Evolutionary conservation across 2,888 invertebrate genomes (phyloP).

Genomic region (Noctua janthina): DNA sequence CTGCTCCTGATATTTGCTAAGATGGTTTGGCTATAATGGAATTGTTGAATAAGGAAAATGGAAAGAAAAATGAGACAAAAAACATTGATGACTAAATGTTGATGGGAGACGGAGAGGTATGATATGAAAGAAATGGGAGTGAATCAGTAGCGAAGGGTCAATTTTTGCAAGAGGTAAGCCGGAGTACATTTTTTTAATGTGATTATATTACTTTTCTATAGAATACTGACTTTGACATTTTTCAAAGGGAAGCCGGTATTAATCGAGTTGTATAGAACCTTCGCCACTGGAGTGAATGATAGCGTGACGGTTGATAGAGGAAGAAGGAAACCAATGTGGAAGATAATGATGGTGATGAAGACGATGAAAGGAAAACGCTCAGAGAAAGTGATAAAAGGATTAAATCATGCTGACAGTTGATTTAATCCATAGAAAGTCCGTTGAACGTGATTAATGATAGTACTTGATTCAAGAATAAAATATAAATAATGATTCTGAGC

Average conservation of each 20-base stretch:
- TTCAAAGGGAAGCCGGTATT: too few relatives aligned
- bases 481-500: background rate
- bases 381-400: constrained; percentile 35
- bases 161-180: too few relatives aligned
- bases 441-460: constrained; percentile 21
- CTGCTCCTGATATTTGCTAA: constrained; percentile 32
- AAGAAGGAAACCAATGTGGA: background rate
- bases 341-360: background rate
- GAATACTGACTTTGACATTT: too few relatives aligned
- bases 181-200: too few relatives aligned
- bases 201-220: too few relatives aligned
- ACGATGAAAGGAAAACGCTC: background rate
- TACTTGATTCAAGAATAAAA: constrained; percentile 3
- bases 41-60: background rate
- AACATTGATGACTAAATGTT: background rate
- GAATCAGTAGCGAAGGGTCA: too few relatives aligned
- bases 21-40: background rate
- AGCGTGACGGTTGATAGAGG: background rate
- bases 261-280: too few relatives aligned
- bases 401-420: background rate
- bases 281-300: background rate
- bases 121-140: background rate
- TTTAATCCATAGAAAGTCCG: background rate
- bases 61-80: background rate
- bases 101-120: background rate